phyloP scores from a whole-genome alignment of 1,140 invertebrate genomes.

The Orussus abietinus region DNA sequence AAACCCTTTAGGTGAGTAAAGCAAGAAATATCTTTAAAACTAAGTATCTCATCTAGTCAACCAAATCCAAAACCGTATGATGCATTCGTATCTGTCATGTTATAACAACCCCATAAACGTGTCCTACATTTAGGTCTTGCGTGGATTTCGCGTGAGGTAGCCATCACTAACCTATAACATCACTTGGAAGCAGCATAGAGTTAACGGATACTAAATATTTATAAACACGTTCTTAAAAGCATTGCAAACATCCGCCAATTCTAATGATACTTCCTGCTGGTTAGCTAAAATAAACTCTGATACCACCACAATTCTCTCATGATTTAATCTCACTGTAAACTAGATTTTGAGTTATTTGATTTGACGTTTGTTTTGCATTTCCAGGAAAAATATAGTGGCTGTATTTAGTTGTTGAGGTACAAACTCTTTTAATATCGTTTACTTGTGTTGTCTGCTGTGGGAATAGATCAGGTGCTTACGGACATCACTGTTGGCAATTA shows the following conservation, averaged over 20 bases:
- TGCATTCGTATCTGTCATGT: conserved; percentile 19
- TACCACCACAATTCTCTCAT: too few species aligned
- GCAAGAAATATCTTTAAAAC: conserved; percentile 9
- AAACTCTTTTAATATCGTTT: conserved; percentile 30
- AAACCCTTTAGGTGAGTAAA: conserved; percentile 46
- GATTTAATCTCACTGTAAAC: too few species aligned
- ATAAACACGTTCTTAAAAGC: too few species aligned
- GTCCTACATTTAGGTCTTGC: conserved; percentile 45
- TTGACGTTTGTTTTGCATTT: conserved; percentile 36
- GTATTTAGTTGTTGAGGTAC: conserved; percentile 41
- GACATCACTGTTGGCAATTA: too few species aligned
- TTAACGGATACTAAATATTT: conserved; percentile 10
- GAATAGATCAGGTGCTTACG: conserved; percentile 10
- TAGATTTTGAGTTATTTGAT: conserved; percentile 18
- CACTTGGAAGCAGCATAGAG: conserved; percentile 17
- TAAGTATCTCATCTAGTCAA: conserved; percentile 8
- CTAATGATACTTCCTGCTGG: too few species aligned
- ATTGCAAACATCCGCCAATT: too few species aligned
- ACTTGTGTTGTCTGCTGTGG: conserved; percentile 26
- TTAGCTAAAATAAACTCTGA: too few species aligned
- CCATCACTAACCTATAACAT: conserved; percentile 34
- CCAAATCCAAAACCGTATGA: conserved; percentile 17
- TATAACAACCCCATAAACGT: conserved; percentile 34
- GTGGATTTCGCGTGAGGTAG: conserved; percentile 46
- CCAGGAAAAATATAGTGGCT: conserved; percentile 39